A percentile compares a stretch with the other conserved stretches of the same genome.
These are phyloP conservation scores for Eueides isabella DNA, from an alignment of 1,140 invertebrate genomes.

Conservation along the genomic window DNA sequence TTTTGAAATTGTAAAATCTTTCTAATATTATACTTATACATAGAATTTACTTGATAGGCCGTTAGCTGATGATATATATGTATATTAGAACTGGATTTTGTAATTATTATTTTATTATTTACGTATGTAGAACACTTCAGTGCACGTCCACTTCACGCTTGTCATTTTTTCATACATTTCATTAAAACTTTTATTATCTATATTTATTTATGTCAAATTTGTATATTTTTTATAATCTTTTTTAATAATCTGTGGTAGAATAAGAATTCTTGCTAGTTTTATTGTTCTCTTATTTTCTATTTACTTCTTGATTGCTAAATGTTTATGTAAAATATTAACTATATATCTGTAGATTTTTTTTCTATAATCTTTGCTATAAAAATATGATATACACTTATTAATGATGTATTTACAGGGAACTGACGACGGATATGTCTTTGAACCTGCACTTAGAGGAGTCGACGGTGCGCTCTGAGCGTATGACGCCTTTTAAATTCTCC, in stretches of 20 bases:
- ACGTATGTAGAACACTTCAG: background rate
- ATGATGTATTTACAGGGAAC: slow-evolving; percentile 55
- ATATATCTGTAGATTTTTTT: background rate
- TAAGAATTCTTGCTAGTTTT: background rate
- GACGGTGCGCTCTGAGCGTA: slow-evolving; percentile 84
- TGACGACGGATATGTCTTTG: slow-evolving; percentile 81
- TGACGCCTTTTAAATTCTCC: slow-evolving; percentile 91
- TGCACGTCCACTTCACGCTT: slow-evolving; percentile 12
- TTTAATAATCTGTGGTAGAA: background rate
- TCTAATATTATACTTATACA: no score
- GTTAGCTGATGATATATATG: no score
- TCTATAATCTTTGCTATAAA: background rate
- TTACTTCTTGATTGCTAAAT: background rate
- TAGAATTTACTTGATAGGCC: no score
- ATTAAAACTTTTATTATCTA: background rate
- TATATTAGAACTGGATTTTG: no score
- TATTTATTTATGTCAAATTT: background rate
- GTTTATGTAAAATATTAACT: background rate
- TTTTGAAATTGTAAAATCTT: no score
- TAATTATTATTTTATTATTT: background rate
- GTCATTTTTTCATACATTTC: background rate
- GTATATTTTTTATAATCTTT: background rate
- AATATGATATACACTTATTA: background rate
- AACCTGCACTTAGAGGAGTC: slow-evolving; percentile 83
- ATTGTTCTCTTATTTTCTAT: background rate